Evolutionary conservation across 53 echinoderm and acorn worm species (phyloP).

Genomic region (Echinarachnius parma): DNA sequence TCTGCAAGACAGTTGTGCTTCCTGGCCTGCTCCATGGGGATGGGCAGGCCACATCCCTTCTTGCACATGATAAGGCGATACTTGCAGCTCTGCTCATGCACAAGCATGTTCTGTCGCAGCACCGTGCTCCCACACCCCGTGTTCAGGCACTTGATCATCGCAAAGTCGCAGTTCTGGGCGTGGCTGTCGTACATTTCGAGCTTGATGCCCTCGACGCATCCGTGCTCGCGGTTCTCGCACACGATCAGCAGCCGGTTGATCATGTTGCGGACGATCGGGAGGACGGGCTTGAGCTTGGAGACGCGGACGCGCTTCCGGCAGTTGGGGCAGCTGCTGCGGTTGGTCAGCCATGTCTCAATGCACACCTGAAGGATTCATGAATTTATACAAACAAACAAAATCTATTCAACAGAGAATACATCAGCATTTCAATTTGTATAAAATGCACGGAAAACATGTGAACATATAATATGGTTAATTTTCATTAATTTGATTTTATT

Average conservation of each 20-base stretch:
- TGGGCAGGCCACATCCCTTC: conserved; percentile 80
- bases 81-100: conserved; percentile 73
- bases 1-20: conserved; percentile 76
- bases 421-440: no score
- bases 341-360: conserved; percentile 86
- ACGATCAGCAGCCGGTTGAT: conserved; percentile 81
- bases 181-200: conserved; percentile 76
- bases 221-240: conserved; percentile 69
- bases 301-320: conserved; percentile 71
- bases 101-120: conserved; percentile 66
- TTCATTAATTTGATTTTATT: no score
- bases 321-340: conserved; percentile 86
- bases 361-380: conserved; percentile 51
- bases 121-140: conserved; percentile 69
- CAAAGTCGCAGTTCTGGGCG: conserved; percentile 69
- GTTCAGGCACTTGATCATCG: conserved; percentile 74
- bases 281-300: conserved; percentile 81
- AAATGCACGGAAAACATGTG: no score
- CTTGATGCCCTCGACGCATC: conserved; percentile 65
- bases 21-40: conserved; percentile 48
- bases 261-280: conserved; percentile 96
- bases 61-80: conserved; percentile 73
- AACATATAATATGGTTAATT: no score
- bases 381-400: no score
- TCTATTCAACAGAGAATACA: no score